Percentiles rank a stretch among this genome's conserved stretches.
Evolutionary conservation across 2,888 invertebrate species (phyloP).

Genomic region (Gymnoscelis rufifasciata): DNA sequence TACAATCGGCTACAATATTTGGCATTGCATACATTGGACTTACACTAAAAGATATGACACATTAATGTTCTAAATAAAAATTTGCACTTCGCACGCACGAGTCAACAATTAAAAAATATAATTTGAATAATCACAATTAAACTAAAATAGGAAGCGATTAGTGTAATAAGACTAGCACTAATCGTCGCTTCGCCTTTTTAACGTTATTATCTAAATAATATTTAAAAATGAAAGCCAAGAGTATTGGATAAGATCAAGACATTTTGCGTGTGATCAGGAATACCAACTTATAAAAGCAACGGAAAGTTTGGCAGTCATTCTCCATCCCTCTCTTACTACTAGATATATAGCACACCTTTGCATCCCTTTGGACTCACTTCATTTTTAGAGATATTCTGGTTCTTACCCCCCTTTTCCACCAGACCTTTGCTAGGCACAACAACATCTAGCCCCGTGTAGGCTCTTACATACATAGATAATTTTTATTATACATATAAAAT

Average conservation of each 20-base stretch:
- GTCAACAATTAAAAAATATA: slow-evolving; percentile 52
- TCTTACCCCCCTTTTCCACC: no score
- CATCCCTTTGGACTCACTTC: not conserved
- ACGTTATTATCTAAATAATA: slow-evolving; percentile 3
- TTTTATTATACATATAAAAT: no score
- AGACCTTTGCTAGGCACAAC: no score
- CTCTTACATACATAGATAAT: no score
- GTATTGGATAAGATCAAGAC: slow-evolving; percentile 18
- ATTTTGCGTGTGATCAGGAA: no score
- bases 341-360: not conserved
- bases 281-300: not conserved
- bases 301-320: slow-evolving; percentile 28
- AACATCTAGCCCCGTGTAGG: no score
- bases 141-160: slow-evolving; percentile 37
- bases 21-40: slow-evolving; percentile 39
- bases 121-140: slow-evolving; percentile 44
- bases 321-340: slow-evolving; percentile 9
- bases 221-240: slow-evolving; percentile 14
- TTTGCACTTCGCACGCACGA: slow-evolving; percentile 39
- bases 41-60: slow-evolving; percentile 56
- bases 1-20: slow-evolving; percentile 33
- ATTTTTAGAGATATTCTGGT: no score
- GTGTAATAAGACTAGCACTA: slow-evolving; percentile 36
- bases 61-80: slow-evolving; percentile 38
- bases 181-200: slow-evolving; percentile 19